Percentiles rank a stretch among this genome's conserved stretches.
phyloP scores from a whole-genome alignment of 2,888 invertebrate species.

The Cheilosia scutellata region DNA sequence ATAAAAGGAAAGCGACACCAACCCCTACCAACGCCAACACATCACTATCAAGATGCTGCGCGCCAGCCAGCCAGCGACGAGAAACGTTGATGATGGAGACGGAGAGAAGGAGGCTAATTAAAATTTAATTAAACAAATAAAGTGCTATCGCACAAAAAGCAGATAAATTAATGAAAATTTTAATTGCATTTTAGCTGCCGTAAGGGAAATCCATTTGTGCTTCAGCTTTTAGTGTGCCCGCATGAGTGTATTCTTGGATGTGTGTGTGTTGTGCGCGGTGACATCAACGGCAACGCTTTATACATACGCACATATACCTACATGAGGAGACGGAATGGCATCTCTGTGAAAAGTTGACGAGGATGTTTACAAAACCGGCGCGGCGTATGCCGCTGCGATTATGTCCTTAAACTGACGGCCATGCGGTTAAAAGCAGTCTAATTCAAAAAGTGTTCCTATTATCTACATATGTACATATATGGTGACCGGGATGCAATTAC shows the following conservation, averaged over 20 bases:
- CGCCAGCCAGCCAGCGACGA: conserved; percentile 7
- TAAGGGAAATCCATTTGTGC: conserved; percentile 74
- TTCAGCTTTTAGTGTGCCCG: conserved; percentile 55
- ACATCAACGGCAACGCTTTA: neutral
- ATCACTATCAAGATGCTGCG: conserved; percentile 70
- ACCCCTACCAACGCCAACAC: conserved; percentile 50
- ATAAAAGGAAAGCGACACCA: conserved; percentile 10
- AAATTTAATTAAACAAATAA: conserved; percentile 79
- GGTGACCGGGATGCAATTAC: conserved; percentile 63
- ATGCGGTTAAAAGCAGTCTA: conserved; percentile 32
- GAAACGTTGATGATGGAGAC: conserved; percentile 61
- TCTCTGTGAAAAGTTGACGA: conserved; percentile 63
- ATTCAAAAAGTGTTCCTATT: conserved; percentile 45
- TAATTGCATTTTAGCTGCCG: conserved; percentile 79
- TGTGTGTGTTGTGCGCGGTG: neutral
- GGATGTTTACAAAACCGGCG: conserved; percentile 59
- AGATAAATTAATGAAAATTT: conserved; percentile 79
- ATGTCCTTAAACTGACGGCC: conserved; percentile 55
- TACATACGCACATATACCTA: neutral
- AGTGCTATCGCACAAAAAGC: conserved; percentile 79
- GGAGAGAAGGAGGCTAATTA: conserved; percentile 77
- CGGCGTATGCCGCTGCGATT: conserved; percentile 45
- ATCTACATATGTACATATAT: conserved; percentile 3
- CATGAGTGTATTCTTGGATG: neutral
- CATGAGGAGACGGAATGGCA: conserved; percentile 42